Conservation (phyloP, 1,140 invertebrate genomes). For the Scaptomyza hsui region DNA sequence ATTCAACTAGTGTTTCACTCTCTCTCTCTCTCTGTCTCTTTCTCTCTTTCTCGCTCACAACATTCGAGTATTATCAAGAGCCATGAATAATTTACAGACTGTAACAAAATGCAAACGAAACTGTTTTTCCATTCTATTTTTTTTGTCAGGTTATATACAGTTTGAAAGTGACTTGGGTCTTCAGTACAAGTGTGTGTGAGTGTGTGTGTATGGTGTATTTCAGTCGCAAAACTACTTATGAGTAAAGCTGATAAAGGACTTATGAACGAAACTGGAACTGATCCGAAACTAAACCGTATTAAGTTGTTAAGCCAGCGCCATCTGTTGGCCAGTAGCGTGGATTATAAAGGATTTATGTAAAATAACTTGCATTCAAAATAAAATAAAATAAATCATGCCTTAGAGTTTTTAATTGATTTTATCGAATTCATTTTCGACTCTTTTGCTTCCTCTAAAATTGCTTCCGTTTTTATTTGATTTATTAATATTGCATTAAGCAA, state of each 20-base stretch:
- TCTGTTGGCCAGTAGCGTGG: too few species aligned
- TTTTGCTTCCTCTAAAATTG: too few species aligned
- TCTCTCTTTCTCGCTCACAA: too few species aligned
- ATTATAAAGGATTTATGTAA: too few species aligned
- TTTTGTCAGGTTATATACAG: constrained; percentile 1
- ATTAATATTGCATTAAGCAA: not conserved
- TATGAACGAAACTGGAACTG: not conserved
- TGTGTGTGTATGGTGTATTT: not conserved
- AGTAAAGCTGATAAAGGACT: not conserved
- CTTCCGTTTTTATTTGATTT: not conserved
- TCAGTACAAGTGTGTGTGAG: not conserved
- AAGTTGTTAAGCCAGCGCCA: too few species aligned
- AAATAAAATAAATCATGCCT: too few species aligned
- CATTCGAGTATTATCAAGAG: constrained; percentile 39
- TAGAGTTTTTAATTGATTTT: too few species aligned
- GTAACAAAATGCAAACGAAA: constrained; percentile 28
- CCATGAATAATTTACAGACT: constrained; percentile 39
- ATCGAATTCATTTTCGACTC: too few species aligned
- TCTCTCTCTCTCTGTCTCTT: too few species aligned
- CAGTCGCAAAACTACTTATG: not conserved
- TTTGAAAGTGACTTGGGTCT: not conserved
- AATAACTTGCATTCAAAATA: too few species aligned
- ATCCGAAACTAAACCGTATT: not conserved
- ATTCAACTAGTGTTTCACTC: constrained; percentile 41
- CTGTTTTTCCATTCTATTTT: constrained; percentile 1